Percentiles rank a stretch among this genome's conserved stretches.
Evolutionary conservation across 2,113 vertebrate genomes (phyloP).

Genomic region (Istiophorus platypterus): DNA sequence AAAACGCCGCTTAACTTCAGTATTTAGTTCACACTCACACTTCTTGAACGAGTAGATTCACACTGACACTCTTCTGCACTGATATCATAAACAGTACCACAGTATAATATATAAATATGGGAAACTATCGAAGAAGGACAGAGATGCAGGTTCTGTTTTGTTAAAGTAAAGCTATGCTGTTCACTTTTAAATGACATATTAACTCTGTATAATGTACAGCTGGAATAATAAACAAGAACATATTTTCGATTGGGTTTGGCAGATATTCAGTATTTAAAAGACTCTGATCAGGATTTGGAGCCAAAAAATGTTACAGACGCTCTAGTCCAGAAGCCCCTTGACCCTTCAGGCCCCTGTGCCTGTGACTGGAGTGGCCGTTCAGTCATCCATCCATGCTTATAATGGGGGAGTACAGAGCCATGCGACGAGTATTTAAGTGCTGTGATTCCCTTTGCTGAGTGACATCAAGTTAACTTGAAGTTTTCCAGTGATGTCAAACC

Average conservation of each 20-base stretch:
- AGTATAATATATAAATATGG: no score
- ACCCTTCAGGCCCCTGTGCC: not conserved
- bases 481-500: slow-evolving; percentile 41
- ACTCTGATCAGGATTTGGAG: not conserved
- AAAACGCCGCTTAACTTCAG: no score
- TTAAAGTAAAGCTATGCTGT: no score
- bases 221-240: not conserved
- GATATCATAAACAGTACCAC: no score
- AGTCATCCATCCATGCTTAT: slow-evolving; percentile 28
- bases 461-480: slow-evolving; percentile 40
- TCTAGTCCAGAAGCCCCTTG: not conserved
- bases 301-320: not conserved
- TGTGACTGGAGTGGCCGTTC: not conserved
- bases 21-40: no score
- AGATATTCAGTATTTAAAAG: not conserved
- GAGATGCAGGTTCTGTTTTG: no score
- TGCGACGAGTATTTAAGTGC: slow-evolving; percentile 25
- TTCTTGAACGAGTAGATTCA: no score
- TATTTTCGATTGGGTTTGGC: not conserved
- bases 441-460: slow-evolving; percentile 41
- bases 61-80: no score
- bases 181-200: not conserved
- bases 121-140: no score
- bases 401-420: not conserved
- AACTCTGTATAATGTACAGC: not conserved